These are phyloP conservation scores for Petrosia ficiformis DNA, from an alignment of 37 sponge, comb jelly and placozoan genomes.

Conservation along the genomic window DNA sequence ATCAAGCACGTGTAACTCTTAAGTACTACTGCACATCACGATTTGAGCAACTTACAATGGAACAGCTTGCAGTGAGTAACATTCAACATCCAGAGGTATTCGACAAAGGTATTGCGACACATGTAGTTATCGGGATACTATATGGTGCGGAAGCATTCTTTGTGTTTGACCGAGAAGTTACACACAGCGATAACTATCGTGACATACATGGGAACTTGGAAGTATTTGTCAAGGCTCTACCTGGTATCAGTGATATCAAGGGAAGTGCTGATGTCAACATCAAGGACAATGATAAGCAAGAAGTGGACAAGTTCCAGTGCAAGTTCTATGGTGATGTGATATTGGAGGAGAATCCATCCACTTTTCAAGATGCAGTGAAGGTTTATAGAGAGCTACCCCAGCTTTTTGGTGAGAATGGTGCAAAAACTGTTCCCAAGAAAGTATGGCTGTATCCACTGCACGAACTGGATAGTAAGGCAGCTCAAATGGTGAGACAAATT, in stretches of 20 bases:
- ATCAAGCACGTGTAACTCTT: constrained; percentile 39
- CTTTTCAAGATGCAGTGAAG: constrained; percentile 25
- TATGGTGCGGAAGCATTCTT: constrained; percentile 58
- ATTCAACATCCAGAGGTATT: constrained; percentile 24
- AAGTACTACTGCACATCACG: constrained; percentile 20
- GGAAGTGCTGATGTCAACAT: not conserved
- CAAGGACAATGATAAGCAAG: not conserved
- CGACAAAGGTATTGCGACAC: constrained; percentile 23
- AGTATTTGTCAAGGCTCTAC: constrained; percentile 6
- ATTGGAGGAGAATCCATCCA: constrained; percentile 12
- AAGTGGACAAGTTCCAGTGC: constrained; percentile 24
- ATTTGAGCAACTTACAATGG: constrained; percentile 35
- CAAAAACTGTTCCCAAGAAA: constrained; percentile 12
- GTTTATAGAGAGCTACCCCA: constrained; percentile 21
- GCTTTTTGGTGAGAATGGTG: not conserved
- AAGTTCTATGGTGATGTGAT: constrained; percentile 35
- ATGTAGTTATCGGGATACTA: constrained; percentile 29
- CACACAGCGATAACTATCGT: not conserved
- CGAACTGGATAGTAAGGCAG: constrained; percentile 10
- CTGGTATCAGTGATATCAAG: not conserved
- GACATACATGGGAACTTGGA: constrained; percentile 15
- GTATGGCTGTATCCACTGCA: constrained; percentile 22
- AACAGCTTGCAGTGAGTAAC: not conserved
- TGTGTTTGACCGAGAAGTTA: constrained; percentile 31
- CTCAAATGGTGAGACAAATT: constrained; percentile 3